Percentiles rank a stretch among this genome's conserved stretches.
These are phyloP conservation scores for Channa maculata DNA, from an alignment of 2,113 vertebrate genomes.

Conservation along the genomic window DNA sequence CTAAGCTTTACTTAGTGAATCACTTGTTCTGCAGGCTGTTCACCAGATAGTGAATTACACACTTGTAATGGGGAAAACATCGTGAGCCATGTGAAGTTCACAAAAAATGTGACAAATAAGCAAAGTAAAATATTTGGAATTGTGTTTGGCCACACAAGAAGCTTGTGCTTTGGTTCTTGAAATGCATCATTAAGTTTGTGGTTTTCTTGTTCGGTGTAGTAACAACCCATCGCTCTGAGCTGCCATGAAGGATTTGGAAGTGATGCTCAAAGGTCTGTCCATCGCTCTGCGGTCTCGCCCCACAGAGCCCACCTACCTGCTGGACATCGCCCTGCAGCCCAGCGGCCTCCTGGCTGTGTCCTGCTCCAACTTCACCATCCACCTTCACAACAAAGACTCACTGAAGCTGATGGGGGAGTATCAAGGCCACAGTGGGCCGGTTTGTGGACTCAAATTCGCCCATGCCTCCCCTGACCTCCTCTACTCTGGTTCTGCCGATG, in stretches of 20 bases:
- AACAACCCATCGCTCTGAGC: no score
- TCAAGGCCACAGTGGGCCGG: slow-evolving; percentile 65
- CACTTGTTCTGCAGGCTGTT: no score
- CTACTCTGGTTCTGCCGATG: slow-evolving; percentile 88
- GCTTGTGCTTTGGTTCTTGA: no score
- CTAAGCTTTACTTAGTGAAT: no score
- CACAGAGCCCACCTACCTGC: slow-evolving; percentile 74
- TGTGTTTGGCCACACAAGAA: no score
- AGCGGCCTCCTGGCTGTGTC: slow-evolving; percentile 81
- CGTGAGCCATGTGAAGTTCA: no score
- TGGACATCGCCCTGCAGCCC: slow-evolving; percentile 72
- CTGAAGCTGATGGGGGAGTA: slow-evolving; percentile 81
- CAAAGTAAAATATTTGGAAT: no score
- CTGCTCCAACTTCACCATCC: slow-evolving; percentile 85
- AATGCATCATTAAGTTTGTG: no score
- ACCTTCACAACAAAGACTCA: slow-evolving; percentile 84
- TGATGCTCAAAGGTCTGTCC: slow-evolving; percentile 83
- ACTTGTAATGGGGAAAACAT: no score
- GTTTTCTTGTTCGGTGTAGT: not conserved
- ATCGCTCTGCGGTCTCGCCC: slow-evolving; percentile 81
- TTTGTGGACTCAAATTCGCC: slow-evolving; percentile 86
- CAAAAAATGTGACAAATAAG: no score
- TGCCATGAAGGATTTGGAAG: slow-evolving; percentile 85
- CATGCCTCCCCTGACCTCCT: slow-evolving; percentile 70
- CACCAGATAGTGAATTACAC: no score